phyloP scores from a whole-genome alignment of 2,113 vertebrate species.

The Halcyon senegalensis region DNA sequence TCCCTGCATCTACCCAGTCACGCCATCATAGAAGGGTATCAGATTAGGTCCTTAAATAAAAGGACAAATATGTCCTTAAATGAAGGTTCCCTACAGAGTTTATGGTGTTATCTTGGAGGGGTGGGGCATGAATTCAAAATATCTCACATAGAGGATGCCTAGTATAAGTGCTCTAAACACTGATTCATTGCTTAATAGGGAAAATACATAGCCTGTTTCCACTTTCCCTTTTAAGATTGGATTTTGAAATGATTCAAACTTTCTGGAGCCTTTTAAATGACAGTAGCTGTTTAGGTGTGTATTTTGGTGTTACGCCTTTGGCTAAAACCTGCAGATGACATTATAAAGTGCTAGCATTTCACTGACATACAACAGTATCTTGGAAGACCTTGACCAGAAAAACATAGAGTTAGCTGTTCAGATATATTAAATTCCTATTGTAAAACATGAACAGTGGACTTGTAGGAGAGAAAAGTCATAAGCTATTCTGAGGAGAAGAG shows the following conservation, averaged over 20 bases:
- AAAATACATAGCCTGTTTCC: background rate
- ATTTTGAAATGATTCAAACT: background rate
- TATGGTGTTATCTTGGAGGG: accelerated
- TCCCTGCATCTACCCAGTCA: too few species aligned
- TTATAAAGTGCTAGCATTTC: background rate
- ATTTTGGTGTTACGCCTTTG: background rate
- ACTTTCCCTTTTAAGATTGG: background rate
- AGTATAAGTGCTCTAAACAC: background rate
- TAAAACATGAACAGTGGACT: background rate
- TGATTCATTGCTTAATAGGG: background rate
- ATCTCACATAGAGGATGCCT: background rate
- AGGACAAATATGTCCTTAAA: background rate
- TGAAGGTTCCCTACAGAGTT: background rate
- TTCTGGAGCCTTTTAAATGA: background rate
- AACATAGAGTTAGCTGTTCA: background rate
- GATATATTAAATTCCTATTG: background rate
- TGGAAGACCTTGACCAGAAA: background rate
- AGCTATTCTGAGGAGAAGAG: background rate
- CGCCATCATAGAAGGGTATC: too few species aligned
- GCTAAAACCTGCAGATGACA: background rate
- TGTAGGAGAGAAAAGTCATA: background rate
- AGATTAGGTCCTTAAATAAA: too few species aligned
- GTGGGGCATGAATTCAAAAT: background rate
- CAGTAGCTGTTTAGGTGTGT: background rate
- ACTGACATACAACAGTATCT: background rate